These are phyloP conservation scores for Trissonchulus latispiculum DNA, from an alignment of 2,888 invertebrate species.

Conservation along the genomic window DNA sequence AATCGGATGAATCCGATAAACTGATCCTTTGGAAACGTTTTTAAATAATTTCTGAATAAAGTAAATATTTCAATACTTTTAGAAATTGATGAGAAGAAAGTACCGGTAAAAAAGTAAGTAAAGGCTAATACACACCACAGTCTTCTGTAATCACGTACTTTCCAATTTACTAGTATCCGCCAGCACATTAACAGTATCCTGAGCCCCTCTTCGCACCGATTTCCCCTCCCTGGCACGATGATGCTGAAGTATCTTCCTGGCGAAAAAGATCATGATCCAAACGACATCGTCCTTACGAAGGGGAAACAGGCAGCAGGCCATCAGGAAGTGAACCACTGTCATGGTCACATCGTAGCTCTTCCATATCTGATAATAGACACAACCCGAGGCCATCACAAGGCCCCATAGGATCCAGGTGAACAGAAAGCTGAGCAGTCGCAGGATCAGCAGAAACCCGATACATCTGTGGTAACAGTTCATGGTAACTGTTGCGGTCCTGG, in stretches of 20 bases:
- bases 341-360: constrained; percentile 3
- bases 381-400: constrained; percentile 8
- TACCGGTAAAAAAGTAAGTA: too few species aligned
- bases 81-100: too few species aligned
- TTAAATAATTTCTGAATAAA: too few species aligned
- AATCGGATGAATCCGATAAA: too few species aligned
- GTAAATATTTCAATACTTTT: too few species aligned
- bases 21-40: too few species aligned
- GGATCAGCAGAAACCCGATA: background rate
- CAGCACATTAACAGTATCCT: background rate
- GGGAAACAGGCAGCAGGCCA: constrained; percentile 6
- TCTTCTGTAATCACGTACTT: too few species aligned
- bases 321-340: background rate
- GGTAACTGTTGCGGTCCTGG: too few species aligned
- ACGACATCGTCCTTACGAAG: constrained; percentile 10
- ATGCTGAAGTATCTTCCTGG: background rate
- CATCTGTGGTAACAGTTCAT: constrained; percentile 13
- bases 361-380: constrained; percentile 16
- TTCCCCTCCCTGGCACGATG: background rate
- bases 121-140: too few species aligned
- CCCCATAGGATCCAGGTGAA: constrained; percentile 9
- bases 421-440: constrained; percentile 11
- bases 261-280: constrained; percentile 7
- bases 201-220: background rate
- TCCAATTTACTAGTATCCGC: background rate